Percentiles rank a stretch among this genome's conserved stretches.
Evolutionary conservation across 1,140 invertebrate genomes (phyloP).

Genomic region (Vollenhovia emeryi): DNA sequence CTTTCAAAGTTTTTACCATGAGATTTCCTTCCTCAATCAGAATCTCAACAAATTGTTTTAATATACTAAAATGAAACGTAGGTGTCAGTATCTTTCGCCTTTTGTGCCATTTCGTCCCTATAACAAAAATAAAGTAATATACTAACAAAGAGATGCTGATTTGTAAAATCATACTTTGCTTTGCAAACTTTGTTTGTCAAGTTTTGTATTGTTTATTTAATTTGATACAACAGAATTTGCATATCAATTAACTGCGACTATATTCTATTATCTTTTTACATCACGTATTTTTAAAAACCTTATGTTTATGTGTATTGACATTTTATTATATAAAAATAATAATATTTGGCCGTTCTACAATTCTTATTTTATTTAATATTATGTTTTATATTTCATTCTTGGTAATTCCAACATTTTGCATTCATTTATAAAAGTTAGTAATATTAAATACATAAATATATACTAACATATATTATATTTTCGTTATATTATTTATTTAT

Average conservation of each 20-base stretch:
- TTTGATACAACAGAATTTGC: neutral
- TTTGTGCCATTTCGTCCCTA: constrained; percentile 92
- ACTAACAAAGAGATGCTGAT: neutral
- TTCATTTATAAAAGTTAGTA: constrained; percentile 89
- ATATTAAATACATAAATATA: constrained; percentile 83
- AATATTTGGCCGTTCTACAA: neutral
- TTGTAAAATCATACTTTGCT: neutral
- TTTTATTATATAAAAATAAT: neutral
- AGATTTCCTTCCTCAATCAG: constrained; percentile 72
- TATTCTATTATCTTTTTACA: neutral
- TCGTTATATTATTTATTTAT: constrained; percentile 82
- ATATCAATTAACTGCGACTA: neutral
- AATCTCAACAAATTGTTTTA: constrained; percentile 89
- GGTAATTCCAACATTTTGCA: constrained; percentile 85
- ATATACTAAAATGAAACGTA: constrained; percentile 95
- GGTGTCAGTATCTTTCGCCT: constrained; percentile 95
- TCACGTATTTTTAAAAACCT: neutral
- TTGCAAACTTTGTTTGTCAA: neutral
- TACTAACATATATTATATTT: constrained; percentile 76
- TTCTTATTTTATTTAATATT: neutral
- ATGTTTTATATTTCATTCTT: neutral
- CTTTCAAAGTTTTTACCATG: constrained; percentile 53
- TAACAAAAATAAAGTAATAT: neutral
- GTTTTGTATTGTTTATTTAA: neutral
- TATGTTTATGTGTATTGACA: neutral